Percentiles rank a stretch among this genome's conserved stretches.
phyloP scores from a whole-genome alignment of 2,797 vertebrate genomes.

The Acrossocheilus wenchowensis region DNA sequence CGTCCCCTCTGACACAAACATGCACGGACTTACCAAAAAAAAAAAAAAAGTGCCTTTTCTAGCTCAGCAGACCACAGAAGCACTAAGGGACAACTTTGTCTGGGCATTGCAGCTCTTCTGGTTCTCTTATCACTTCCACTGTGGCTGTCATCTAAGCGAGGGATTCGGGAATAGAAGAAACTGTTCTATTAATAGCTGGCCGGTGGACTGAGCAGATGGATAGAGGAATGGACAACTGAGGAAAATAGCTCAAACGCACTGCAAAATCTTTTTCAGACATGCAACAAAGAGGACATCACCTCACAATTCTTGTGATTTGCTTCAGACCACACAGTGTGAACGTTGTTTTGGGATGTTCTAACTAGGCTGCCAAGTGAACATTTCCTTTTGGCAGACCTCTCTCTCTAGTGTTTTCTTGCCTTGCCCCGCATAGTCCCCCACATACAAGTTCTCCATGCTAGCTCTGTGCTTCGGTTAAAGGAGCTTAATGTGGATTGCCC shows the following conservation, averaged over 20 bases:
- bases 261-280: neutral
- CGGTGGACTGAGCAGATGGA: conserved; percentile 68
- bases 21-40: conserved; percentile 45
- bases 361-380: conserved; percentile 47
- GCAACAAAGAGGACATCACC: conserved; percentile 6
- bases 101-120: conserved; percentile 26
- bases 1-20: conserved; percentile 54
- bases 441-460: conserved; percentile 46
- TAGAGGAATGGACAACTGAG: conserved; percentile 71
- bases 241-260: conserved; percentile 42
- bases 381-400: conserved; percentile 32
- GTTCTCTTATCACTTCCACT: neutral
- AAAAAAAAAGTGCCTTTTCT: conserved; percentile 22
- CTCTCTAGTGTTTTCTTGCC: conserved; percentile 36
- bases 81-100: conserved; percentile 25
- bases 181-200: conserved; percentile 76
- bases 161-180: conserved; percentile 52
- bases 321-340: neutral
- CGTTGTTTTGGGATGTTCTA: conserved; percentile 44
- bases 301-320: neutral
- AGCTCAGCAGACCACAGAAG: conserved; percentile 1
- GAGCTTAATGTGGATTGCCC: conserved; percentile 66
- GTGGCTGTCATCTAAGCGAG: conserved; percentile 45
- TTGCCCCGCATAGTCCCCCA: conserved; percentile 2
- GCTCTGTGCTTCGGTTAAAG: conserved; percentile 59